A percentile compares a stretch with the other conserved stretches of the same genome.
phyloP scores from a whole-genome alignment of 2,113 vertebrate species.

The Telmatochromis sp. region DNA sequence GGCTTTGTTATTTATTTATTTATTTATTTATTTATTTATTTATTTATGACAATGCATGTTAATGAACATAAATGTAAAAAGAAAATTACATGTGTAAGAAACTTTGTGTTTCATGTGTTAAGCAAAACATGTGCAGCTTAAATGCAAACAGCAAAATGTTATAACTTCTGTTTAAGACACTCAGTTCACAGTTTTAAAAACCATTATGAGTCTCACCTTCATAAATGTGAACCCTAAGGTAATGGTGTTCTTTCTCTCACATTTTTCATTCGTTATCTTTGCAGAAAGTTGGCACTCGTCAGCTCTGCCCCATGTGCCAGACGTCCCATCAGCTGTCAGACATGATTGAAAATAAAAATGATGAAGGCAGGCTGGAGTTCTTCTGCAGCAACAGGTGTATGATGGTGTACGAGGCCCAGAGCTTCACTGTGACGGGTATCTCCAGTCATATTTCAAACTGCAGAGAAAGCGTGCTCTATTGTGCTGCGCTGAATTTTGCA shows the following conservation, averaged over 20 bases:
- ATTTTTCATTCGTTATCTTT: not conserved
- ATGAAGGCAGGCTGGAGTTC: not conserved
- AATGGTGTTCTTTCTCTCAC: rapidly evolving
- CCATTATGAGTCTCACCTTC: not conserved
- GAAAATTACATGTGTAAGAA: too few relatives aligned
- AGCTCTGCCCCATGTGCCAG: constrained; percentile 14
- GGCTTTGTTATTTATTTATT: too few relatives aligned
- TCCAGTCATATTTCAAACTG: not conserved
- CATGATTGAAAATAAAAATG: constrained; percentile 21
- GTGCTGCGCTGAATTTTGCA: rapidly evolving
- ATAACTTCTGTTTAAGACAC: not conserved
- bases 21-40: too few relatives aligned
- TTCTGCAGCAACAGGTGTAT: constrained; percentile 50
- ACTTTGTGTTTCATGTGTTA: not conserved
- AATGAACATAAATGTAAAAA: too few relatives aligned
- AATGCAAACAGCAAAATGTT: not conserved
- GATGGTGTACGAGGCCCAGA: constrained; percentile 7
- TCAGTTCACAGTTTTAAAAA: not conserved
- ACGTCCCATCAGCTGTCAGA: constrained; percentile 27
- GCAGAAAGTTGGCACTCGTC: not conserved
- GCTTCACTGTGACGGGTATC: not conserved
- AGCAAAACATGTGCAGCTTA: rapidly evolving
- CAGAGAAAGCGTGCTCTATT: not conserved
- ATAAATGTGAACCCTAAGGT: not conserved
- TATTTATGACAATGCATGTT: too few relatives aligned